Conservation (phyloP, 2,888 invertebrate genomes). For the Malacosoma neustria region DNA sequence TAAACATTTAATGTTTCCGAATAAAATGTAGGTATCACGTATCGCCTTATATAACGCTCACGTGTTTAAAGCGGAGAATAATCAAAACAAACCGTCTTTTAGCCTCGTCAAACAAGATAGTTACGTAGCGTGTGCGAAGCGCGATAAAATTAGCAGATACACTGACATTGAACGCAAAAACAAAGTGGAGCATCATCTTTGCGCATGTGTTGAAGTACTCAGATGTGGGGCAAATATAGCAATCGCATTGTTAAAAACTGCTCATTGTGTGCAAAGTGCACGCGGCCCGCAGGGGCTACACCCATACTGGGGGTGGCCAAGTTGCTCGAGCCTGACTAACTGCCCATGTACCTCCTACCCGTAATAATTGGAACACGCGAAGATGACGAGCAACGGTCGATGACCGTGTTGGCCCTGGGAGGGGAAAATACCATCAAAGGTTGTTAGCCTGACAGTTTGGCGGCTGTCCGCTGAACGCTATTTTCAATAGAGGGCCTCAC, state of each 20-base stretch:
- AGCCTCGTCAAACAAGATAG: slow-evolving; percentile 60
- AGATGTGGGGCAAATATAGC: slow-evolving; percentile 42
- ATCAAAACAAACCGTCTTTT: slow-evolving; percentile 66
- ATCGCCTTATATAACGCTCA: slow-evolving; percentile 23
- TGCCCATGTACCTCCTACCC: slow-evolving; percentile 17
- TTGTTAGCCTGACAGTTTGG: slow-evolving; percentile 32
- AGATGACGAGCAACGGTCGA: slow-evolving; percentile 45
- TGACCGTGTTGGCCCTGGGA: slow-evolving; percentile 43
- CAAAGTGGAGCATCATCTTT: slow-evolving; percentile 55
- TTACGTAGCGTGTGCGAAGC: slow-evolving; percentile 56
- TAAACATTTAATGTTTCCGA: too few species aligned
- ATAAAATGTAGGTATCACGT: too few species aligned
- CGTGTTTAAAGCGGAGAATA: slow-evolving; percentile 42
- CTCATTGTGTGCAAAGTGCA: slow-evolving; percentile 14
- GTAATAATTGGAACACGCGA: slow-evolving; percentile 41
- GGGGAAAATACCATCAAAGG: slow-evolving; percentile 31
- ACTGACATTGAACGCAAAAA: slow-evolving; percentile 73
- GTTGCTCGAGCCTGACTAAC: neutral
- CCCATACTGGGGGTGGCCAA: slow-evolving; percentile 33
- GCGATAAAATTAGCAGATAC: slow-evolving; percentile 72
- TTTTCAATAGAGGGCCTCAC: neutral
- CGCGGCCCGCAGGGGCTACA: slow-evolving; percentile 35
- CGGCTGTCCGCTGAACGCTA: slow-evolving; percentile 3
- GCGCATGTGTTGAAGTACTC: slow-evolving; percentile 58
- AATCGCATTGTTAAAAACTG: slow-evolving; percentile 36